These are phyloP conservation scores for Choloepus hoffmanni DNA, from an alignment of 2,113 vertebrate genomes.

Conservation along the genomic window DNA sequence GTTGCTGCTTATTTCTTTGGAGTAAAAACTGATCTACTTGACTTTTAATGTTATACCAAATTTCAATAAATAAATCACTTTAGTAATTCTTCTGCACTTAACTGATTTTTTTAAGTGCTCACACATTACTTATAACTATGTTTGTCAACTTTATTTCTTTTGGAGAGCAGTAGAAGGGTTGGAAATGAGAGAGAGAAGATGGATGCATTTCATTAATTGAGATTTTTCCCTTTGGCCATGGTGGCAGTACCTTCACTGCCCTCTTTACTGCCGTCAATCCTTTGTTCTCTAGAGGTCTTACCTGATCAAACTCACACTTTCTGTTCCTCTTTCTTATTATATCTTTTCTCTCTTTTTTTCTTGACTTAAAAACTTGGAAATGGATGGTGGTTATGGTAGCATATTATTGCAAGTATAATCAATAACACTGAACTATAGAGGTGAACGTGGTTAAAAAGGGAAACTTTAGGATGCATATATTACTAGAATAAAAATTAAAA, in stretches of 20 bases:
- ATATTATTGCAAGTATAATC: no score
- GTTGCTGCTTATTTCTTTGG: background rate
- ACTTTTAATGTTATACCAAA: background rate
- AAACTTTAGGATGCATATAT: no score
- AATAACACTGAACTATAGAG: no score
- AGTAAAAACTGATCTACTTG: background rate
- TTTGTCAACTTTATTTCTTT: background rate
- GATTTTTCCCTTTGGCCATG: background rate
- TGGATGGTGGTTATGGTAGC: no score
- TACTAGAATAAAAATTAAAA: no score
- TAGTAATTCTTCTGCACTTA: background rate
- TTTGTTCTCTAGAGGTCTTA: background rate
- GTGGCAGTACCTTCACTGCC: background rate
- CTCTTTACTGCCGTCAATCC: background rate
- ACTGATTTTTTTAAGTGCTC: background rate
- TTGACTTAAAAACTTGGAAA: background rate
- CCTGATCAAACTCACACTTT: background rate
- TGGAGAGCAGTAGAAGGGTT: background rate
- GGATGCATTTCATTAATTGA: background rate
- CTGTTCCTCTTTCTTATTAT: background rate
- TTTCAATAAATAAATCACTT: background rate
- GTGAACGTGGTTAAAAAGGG: no score
- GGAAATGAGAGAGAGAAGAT: background rate
- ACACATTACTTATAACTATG: conserved; percentile 36
- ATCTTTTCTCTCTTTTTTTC: background rate